Percentiles rank a stretch among this genome's conserved stretches.
Evolutionary conservation across 2,113 vertebrate genomes (phyloP).

Genomic region (Ceratotherium simum): DNA sequence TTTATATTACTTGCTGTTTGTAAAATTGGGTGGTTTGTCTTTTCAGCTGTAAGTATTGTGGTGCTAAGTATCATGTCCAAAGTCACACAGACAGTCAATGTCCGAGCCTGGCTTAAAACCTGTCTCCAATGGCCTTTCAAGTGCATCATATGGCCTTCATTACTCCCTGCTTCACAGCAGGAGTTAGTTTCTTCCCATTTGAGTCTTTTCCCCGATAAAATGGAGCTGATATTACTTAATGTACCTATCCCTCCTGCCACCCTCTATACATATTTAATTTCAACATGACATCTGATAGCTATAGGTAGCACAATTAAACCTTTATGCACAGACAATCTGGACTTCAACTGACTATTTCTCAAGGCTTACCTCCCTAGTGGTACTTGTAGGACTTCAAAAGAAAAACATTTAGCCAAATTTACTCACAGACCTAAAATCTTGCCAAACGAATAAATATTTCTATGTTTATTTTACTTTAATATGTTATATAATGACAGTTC

Average conservation of each 20-base stretch:
- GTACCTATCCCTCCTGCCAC: not conserved
- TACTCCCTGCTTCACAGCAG: too few species aligned
- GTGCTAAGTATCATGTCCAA: not conserved
- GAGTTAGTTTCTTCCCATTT: not conserved
- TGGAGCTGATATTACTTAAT: not conserved
- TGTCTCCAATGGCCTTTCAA: not conserved
- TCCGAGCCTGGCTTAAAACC: not conserved
- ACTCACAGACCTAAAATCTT: not conserved
- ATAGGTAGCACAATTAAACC: not conserved
- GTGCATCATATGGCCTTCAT: not conserved
- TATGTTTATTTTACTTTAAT: not conserved
- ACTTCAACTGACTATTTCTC: not conserved
- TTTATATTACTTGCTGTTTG: not conserved
- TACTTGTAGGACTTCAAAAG: not conserved
- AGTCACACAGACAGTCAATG: not conserved
- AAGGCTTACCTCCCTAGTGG: not conserved
- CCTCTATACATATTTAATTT: not conserved
- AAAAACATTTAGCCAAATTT: not conserved
- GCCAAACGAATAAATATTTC: not conserved
- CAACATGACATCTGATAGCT: not conserved
- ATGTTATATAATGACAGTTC: not conserved
- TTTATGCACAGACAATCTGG: not conserved
- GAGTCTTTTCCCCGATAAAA: not conserved
- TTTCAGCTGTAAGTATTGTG: not conserved
- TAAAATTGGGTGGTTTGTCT: not conserved